Conservation (phyloP, 2,797 vertebrate genomes). For the Enteromius afrohamiltoni region DNA sequence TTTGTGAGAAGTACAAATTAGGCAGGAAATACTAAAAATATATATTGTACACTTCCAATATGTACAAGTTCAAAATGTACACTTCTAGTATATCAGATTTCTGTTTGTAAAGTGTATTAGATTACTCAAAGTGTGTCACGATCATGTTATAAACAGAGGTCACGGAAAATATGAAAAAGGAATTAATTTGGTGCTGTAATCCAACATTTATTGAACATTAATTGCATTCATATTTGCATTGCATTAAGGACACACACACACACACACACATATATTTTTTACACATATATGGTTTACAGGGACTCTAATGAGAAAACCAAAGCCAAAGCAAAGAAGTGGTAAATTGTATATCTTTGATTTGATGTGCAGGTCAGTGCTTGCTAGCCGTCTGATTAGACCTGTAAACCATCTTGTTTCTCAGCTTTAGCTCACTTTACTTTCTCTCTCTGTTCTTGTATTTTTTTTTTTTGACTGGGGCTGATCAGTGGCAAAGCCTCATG, state of each 20-base stretch:
- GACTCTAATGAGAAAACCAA: neutral
- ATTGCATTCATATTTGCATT: neutral
- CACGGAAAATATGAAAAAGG: too few species aligned
- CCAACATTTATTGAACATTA: neutral
- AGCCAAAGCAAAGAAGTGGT: neutral
- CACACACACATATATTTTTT: too few species aligned
- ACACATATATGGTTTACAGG: neutral
- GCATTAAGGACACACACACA: neutral
- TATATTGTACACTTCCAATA: neutral
- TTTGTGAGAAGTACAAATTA: neutral
- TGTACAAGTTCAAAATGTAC: too few species aligned
- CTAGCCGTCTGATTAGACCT: conserved; percentile 24
- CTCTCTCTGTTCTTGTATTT: neutral
- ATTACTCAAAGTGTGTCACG: neutral
- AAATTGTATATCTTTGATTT: conserved; percentile 13
- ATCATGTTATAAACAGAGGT: neutral
- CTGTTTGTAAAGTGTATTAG: neutral
- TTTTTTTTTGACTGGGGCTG: conserved; percentile 52
- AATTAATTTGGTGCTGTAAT: neutral
- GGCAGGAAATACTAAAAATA: neutral
- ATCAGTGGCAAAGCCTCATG: conserved; percentile 18
- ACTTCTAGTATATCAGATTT: conserved; percentile 1
- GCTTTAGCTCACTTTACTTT: neutral
- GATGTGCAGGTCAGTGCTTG: conserved; percentile 13
- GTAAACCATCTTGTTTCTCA: conserved; percentile 5